Evolutionary conservation across 2,888 invertebrate species (phyloP), one percentile per base, ranked within the genome.

Genomic region (Drosophila anomalata): DNA sequence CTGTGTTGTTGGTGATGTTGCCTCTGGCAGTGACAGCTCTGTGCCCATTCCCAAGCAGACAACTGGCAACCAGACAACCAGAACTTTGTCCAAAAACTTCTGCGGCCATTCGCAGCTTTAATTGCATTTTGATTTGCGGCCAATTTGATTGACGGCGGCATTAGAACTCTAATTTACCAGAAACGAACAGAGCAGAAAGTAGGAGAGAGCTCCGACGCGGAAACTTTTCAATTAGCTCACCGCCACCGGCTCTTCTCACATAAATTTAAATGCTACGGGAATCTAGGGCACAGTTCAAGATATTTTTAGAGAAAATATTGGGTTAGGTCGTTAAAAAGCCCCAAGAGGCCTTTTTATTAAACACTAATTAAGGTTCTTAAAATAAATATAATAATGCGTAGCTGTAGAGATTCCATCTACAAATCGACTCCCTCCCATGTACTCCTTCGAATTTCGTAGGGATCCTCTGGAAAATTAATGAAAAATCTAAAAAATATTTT

Each of bases 31-130:
- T 46, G 58, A 51, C 69, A 55, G 57, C 59, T 51, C 33, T 88
- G 83, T 79, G 73, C 84, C 47, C 84, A 86, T 83, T 83, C 87
- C 84, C 83, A 83, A 77, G 76, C 67, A 60, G 70, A 44, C 51
- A 47, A 33, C 41, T 33, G 44, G 20, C 61, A 61, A 50, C n/a
- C 63, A 44, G 26, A 44, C 62, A 59, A 54, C 47, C 65, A 70
- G 81, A 78, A 81, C 73, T 70, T 75, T 82, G 76, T 59, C 62
- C 71, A 65, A 85, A 78, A 81, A 55, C 41, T 56, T 71, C 36
- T 63, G 48, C 58, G 56, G 41, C 39, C 41, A 68, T 67, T 66
- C 77, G 41, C 41, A 42, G 52, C 78, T 74, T 87, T 76, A 87
- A 87, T 82, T 82, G 73, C 86, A 66, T 71, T 82, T 75, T 71